Evolutionary conservation across 1,140 invertebrate species (phyloP).

Genomic region (Bombus balteatus): DNA sequence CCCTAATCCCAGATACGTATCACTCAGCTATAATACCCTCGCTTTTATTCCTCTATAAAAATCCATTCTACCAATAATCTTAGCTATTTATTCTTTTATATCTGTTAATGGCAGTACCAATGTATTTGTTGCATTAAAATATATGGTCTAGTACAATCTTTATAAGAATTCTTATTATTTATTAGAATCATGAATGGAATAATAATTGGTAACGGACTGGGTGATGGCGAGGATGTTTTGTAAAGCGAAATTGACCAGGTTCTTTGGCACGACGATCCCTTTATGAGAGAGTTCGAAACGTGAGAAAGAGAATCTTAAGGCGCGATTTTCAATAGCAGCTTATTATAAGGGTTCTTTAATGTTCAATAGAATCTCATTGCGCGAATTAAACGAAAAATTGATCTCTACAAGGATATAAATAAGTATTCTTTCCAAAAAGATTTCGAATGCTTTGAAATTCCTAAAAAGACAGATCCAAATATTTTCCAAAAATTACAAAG

Average conservation of each 20-base stretch:
- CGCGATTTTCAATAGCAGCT: background rate
- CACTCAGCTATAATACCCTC: fast-evolving
- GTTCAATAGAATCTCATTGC: background rate
- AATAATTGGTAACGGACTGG: background rate
- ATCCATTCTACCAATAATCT: background rate
- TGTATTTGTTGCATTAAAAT: too few species aligned
- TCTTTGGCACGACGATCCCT: background rate
- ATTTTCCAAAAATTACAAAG: background rate
- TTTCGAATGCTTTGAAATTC: background rate
- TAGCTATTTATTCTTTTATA: background rate
- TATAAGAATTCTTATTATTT: too few species aligned
- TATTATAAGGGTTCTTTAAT: background rate
- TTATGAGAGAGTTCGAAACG: background rate
- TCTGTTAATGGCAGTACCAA: too few species aligned
- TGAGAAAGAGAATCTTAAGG: background rate
- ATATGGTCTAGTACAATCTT: too few species aligned
- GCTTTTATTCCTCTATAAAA: background rate
- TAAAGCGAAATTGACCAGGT: background rate
- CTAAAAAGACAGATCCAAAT: too few species aligned
- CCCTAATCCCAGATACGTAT: background rate
- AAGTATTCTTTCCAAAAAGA: background rate
- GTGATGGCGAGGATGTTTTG: background rate
- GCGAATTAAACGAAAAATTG: background rate
- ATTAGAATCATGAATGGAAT: background rate
- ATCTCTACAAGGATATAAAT: background rate